phyloP scores from a whole-genome alignment of 2,113 vertebrate species.

The Bos taurus region DNA sequence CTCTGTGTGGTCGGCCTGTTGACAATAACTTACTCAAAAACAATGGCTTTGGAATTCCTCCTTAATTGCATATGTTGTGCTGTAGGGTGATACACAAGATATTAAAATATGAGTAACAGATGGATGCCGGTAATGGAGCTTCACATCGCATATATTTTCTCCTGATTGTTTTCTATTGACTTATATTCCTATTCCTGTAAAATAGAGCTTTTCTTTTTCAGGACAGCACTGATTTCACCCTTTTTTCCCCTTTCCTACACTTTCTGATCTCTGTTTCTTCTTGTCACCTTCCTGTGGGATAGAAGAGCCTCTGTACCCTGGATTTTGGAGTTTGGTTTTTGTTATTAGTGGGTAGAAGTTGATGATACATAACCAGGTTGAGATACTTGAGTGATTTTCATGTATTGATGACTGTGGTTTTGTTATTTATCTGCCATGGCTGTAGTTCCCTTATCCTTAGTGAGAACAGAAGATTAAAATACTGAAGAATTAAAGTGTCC shows the following conservation, averaged over 20 bases:
- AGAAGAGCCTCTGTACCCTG: not conserved
- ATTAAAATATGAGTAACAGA: constrained; percentile 75
- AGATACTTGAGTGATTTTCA: not conserved
- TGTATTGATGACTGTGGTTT: not conserved
- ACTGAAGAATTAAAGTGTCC: not conserved
- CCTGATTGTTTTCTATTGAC: constrained; percentile 59
- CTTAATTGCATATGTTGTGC: constrained; percentile 61
- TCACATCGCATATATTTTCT: constrained; percentile 54
- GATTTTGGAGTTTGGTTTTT: not conserved
- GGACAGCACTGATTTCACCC: not conserved
- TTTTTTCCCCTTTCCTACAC: not conserved
- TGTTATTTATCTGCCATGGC: not conserved
- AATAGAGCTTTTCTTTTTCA: constrained; percentile 33
- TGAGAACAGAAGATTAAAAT: not conserved
- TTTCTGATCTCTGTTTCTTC: not conserved
- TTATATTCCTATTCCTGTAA: constrained; percentile 2
- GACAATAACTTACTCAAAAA: constrained; percentile 47
- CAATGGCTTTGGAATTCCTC: constrained; percentile 59
- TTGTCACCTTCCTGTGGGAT: not conserved
- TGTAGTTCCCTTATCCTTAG: not conserved
- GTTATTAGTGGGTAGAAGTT: not conserved
- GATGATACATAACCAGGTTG: too few species aligned
- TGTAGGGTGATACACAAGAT: constrained; percentile 62
- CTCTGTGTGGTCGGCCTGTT: constrained; percentile 32
- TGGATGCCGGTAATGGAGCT: constrained; percentile 57